Conservation (phyloP, 1,140 invertebrate species). For the Geopemphigus sp. region DNA sequence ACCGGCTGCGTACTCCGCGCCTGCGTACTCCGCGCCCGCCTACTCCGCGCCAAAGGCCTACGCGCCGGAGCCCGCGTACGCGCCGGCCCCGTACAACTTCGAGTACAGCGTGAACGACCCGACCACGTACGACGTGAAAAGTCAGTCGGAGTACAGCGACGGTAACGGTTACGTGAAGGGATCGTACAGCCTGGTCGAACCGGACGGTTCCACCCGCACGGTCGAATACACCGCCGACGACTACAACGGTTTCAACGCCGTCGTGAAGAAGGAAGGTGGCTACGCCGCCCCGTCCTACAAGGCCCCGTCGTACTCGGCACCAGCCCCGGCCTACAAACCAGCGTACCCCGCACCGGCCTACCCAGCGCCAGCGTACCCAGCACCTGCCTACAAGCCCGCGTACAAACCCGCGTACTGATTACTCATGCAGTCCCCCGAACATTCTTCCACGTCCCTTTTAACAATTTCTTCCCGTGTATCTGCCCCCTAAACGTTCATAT, state of each 20-base stretch:
- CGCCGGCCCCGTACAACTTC: conserved; percentile 53
- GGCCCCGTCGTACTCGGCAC: conserved; percentile 24
- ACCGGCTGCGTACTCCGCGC: conserved; percentile 32
- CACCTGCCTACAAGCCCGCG: conserved; percentile 42
- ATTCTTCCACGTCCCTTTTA: neutral
- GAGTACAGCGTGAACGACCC: conserved; percentile 54
- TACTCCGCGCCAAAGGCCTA: conserved; percentile 51
- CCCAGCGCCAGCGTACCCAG: conserved; percentile 24
- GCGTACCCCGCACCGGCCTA: conserved; percentile 34
- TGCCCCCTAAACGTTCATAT: conserved; percentile 46
- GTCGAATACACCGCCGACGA: conserved; percentile 59
- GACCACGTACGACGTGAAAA: conserved; percentile 53
- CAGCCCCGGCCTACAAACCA: conserved; percentile 47
- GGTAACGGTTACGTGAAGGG: conserved; percentile 57
- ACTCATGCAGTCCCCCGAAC: neutral
- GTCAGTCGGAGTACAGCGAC: conserved; percentile 53
- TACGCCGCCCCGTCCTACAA: conserved; percentile 32
- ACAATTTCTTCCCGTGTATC: conserved; percentile 7
- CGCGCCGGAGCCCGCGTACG: conserved; percentile 53
- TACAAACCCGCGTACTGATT: conserved; percentile 50
- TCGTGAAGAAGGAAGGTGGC: conserved; percentile 51
- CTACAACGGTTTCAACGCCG: conserved; percentile 52
- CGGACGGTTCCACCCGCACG: conserved; percentile 61
- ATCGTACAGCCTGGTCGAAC: conserved; percentile 56
- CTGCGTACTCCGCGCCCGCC: conserved; percentile 51